Percentiles rank a stretch among this genome's conserved stretches.
These are phyloP conservation scores for Trogon melanurus DNA, from an alignment of 2,113 vertebrate species.

Conservation along the genomic window DNA sequence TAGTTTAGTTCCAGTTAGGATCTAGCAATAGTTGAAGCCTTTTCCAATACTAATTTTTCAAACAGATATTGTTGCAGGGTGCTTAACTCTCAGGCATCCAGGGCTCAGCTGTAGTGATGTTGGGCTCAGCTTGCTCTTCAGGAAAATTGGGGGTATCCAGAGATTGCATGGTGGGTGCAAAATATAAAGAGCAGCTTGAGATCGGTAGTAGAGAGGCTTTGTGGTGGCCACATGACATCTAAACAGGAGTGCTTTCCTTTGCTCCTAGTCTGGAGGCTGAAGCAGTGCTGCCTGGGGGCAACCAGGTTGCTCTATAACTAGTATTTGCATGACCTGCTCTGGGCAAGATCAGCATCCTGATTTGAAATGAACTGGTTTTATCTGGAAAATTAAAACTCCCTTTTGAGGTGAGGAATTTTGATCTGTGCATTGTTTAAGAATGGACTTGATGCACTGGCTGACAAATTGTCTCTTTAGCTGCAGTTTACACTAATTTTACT, in stretches of 20 bases:
- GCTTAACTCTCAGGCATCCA: neutral
- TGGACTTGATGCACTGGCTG: neutral
- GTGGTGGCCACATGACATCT: neutral
- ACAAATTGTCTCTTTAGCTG: neutral
- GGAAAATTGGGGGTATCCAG: neutral
- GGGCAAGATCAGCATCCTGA: neutral
- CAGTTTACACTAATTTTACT: constrained; percentile 23
- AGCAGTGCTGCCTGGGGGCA: neutral
- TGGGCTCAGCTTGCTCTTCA: neutral
- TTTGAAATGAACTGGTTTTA: neutral
- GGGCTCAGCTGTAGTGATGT: neutral
- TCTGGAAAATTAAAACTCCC: neutral
- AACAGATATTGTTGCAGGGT: neutral
- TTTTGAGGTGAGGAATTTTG: neutral
- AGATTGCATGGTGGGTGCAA: neutral
- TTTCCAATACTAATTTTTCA: neutral
- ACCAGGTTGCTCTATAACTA: neutral
- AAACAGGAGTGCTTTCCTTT: neutral
- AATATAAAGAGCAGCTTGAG: neutral
- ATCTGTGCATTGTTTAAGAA: neutral
- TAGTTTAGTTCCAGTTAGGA: neutral
- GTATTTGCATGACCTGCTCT: neutral
- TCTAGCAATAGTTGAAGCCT: neutral
- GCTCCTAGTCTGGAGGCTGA: neutral
- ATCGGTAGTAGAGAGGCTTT: neutral